Conservation (phyloP, 2,113 vertebrate genomes). For the Sinocyclocheilus rhinocerous region DNA sequence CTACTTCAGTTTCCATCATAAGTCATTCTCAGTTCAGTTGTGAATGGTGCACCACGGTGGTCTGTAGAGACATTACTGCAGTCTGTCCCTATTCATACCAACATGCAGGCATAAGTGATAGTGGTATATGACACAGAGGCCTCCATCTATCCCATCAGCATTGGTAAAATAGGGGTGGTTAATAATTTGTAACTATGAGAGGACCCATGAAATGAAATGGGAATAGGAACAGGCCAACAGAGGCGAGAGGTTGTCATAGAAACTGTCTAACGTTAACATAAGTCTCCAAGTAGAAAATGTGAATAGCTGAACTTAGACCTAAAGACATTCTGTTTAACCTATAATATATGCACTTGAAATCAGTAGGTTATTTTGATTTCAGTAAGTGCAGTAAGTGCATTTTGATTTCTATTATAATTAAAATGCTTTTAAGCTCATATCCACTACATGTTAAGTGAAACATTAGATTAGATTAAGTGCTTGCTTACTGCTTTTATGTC, state of each 20-base stretch:
- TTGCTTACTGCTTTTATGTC: not conserved
- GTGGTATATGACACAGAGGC: conserved; percentile 19
- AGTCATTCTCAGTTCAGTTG: not conserved
- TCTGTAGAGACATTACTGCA: conserved; percentile 4
- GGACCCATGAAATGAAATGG: conserved; percentile 33
- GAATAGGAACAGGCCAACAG: conserved; percentile 3
- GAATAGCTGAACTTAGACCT: not conserved
- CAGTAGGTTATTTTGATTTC: not conserved
- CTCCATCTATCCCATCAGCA: conserved; percentile 3
- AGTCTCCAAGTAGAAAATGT: not conserved
- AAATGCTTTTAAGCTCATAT: not conserved
- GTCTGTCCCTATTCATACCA: not conserved
- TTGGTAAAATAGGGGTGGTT: not conserved
- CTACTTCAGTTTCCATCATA: not conserved
- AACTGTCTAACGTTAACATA: conserved; percentile 17
- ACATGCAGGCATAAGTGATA: not conserved
- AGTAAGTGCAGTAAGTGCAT: not conserved
- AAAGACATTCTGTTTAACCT: not conserved
- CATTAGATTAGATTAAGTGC: not conserved
- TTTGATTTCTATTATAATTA: not conserved
- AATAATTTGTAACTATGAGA: conserved; percentile 28
- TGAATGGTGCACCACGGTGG: not conserved
- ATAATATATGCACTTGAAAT: not conserved
- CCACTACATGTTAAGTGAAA: not conserved
- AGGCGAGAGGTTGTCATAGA: conserved; percentile 20